Percentiles rank a stretch among this genome's conserved stretches.
Evolutionary conservation across 1,140 invertebrate genomes (phyloP).

Genomic region (Pectinophora gossypiella): DNA sequence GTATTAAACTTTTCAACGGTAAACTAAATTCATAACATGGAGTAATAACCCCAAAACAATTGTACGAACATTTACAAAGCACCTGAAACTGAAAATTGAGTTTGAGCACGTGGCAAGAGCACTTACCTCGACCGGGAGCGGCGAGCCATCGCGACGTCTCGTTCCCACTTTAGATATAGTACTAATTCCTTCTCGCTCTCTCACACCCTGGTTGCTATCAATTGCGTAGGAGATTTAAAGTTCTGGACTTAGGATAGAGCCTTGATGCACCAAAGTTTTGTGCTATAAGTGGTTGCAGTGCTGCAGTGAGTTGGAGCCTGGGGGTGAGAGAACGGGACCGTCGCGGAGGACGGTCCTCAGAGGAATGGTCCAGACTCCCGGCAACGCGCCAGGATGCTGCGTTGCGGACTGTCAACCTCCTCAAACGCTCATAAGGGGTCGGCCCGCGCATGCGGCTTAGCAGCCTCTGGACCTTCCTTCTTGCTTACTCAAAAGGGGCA

Average conservation of each 20-base stretch:
- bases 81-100: conserved; percentile 42
- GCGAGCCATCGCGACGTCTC: conserved; percentile 55
- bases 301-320: conserved; percentile 27
- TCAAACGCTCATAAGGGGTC: conserved; percentile 57
- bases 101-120: conserved; percentile 55
- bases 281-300: conserved; percentile 14
- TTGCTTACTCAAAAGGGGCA: too few relatives aligned
- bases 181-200: conserved; percentile 59
- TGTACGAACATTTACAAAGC: conserved; percentile 19
- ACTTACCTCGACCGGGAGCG: conserved; percentile 61
- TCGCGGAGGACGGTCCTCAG: conserved; percentile 60
- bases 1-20: neutral
- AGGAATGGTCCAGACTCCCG: conserved; percentile 57
- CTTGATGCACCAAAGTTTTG: conserved; percentile 17
- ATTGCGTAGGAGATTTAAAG: conserved; percentile 18
- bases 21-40: neutral
- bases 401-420: conserved; percentile 54
- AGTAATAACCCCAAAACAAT: conserved; percentile 13
- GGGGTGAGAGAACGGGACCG: conserved; percentile 68
- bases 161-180: conserved; percentile 65
- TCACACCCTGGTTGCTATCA: conserved; percentile 50
- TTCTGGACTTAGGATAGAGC: conserved; percentile 15
- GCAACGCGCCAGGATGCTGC: conserved; percentile 58
- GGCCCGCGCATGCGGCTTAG: conserved; percentile 54
- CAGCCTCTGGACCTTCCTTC: conserved; percentile 3